Conservation (phyloP, 2,113 vertebrate species). For the Proteles cristata region DNA sequence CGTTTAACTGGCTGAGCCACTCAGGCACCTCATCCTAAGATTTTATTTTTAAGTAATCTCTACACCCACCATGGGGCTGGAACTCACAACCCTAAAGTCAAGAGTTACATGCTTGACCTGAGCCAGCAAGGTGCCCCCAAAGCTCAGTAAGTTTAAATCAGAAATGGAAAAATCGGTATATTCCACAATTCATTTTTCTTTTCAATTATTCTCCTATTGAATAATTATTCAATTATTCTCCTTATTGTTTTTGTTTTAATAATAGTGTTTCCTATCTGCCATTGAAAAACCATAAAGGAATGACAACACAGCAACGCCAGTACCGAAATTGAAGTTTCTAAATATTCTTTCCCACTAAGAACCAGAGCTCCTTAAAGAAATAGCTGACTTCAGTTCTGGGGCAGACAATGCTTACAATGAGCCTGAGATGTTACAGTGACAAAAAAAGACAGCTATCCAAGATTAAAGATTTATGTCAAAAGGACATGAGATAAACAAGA, state of each 20-base stretch:
- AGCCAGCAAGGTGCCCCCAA: neutral
- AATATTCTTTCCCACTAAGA: neutral
- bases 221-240: neutral
- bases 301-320: neutral
- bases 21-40: neutral
- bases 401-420: neutral
- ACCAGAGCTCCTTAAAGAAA: neutral
- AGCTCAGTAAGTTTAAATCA: neutral
- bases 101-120: neutral
- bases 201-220: neutral
- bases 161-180: neutral
- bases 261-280: neutral
- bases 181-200: neutral
- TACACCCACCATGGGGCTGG: neutral
- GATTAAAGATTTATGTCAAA: neutral
- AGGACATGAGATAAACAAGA: neutral
- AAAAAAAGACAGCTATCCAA: neutral
- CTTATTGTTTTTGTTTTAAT: neutral
- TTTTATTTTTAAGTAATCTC: neutral
- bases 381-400: neutral
- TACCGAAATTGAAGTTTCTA: neutral
- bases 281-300: neutral
- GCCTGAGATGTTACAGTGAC: neutral
- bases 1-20: too few species aligned
- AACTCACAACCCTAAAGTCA: neutral